Evolutionary conservation across 2,797 vertebrate species (phyloP).

Genomic region (Rhinogobio ventralis): DNA sequence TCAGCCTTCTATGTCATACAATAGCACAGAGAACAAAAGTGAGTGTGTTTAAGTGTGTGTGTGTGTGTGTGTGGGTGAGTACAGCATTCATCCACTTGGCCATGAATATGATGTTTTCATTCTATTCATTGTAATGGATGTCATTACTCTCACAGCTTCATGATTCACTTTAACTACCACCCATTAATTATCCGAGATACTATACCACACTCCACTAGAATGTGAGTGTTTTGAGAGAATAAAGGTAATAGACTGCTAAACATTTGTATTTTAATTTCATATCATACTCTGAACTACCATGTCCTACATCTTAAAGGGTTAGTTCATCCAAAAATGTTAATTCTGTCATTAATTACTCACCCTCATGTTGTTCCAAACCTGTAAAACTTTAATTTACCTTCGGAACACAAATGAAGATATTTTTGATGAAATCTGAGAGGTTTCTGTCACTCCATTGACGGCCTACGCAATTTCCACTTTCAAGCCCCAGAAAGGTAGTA

Average conservation of each 20-base stretch:
- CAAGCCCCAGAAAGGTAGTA: no score
- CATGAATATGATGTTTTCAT: slow-evolving; percentile 35
- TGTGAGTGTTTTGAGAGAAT: slow-evolving; percentile 9
- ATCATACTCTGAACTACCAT: slow-evolving; percentile 2
- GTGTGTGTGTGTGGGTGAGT: slow-evolving; percentile 7
- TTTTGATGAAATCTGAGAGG: no score
- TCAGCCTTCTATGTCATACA: slow-evolving; percentile 75
- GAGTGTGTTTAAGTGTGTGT: slow-evolving; percentile 26
- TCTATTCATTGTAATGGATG: slow-evolving; percentile 28
- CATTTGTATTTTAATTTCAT: slow-evolving; percentile 11
- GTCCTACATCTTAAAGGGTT: no score
- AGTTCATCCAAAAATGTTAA: no score
- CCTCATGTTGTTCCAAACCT: no score
- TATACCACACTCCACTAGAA: background rate
- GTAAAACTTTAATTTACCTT: no score
- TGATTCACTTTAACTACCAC: slow-evolving; percentile 16
- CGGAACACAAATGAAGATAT: no score
- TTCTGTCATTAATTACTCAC: no score
- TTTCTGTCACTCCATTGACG: no score
- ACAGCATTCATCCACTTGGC: slow-evolving; percentile 25
- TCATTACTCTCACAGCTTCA: slow-evolving; percentile 17
- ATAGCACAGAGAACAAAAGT: slow-evolving; percentile 46
- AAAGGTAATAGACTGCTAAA: slow-evolving; percentile 5
- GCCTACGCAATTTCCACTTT: no score
- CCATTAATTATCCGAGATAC: slow-evolving; percentile 1